Conservation (phyloP, 2,113 vertebrate species). For the Macrotus californicus region DNA sequence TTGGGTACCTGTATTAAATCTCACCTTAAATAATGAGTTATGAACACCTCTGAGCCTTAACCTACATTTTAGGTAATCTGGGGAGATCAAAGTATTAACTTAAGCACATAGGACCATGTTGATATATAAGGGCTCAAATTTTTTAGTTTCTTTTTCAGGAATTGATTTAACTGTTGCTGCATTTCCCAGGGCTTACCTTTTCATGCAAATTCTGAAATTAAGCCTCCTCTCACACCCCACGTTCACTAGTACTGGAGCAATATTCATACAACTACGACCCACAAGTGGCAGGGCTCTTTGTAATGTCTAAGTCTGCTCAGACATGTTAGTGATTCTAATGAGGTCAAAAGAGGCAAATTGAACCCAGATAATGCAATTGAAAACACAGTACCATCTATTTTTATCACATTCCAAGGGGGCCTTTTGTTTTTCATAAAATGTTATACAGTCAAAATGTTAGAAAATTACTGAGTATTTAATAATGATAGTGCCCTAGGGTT, state of each 20-base stretch:
- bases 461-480: background rate
- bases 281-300: background rate
- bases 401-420: background rate
- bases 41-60: background rate
- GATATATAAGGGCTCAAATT: background rate
- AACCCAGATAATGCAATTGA: background rate
- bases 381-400: background rate
- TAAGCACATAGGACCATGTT: background rate
- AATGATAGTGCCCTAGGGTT: background rate
- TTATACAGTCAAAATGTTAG: background rate
- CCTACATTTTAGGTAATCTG: background rate
- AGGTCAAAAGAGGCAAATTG: background rate
- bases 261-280: too few species aligned
- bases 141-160: background rate
- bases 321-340: background rate
- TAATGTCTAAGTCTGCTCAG: accelerated
- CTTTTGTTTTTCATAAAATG: background rate
- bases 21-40: background rate
- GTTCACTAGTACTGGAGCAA: too few species aligned
- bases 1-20: background rate
- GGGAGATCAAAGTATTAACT: too few species aligned
- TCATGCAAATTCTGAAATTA: background rate
- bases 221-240: background rate
- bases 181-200: background rate
- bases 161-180: background rate